A percentile compares a stretch with the other conserved stretches of the same genome.
phyloP scores from a whole-genome alignment of 2,113 vertebrate species.

The Protomyctophum bolini region DNA sequence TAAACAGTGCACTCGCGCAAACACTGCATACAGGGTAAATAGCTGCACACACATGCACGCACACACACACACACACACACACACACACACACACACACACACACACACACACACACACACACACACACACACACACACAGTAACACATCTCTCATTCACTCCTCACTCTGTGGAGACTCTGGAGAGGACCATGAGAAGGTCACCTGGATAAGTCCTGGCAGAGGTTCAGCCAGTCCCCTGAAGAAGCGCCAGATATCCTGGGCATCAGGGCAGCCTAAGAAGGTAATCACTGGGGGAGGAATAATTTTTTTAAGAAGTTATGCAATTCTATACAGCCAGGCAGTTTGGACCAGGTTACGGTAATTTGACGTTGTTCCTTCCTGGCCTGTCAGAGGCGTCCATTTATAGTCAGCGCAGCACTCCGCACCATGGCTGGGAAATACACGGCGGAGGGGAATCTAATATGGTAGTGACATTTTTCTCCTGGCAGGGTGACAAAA shows the following conservation, averaged over 20 bases:
- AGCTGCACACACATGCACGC: not conserved
- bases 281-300: not conserved
- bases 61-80: not conserved
- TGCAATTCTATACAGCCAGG: not conserved
- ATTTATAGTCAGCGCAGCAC: slow-evolving; percentile 26
- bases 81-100: not conserved
- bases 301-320: not conserved
- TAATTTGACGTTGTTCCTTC: slow-evolving; percentile 1
- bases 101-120: slow-evolving; percentile 20
- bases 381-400: slow-evolving; percentile 16
- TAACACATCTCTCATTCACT: not conserved
- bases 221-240: slow-evolving; percentile 3
- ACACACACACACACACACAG: slow-evolving; percentile 18
- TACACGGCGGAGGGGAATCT: not conserved
- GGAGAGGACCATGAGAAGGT: not conserved
- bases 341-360: not conserved
- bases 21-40: not conserved
- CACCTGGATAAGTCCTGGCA: not conserved
- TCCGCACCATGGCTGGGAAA: slow-evolving; percentile 15
- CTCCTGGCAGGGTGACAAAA: slow-evolving; percentile 17
- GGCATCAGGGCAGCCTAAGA: not conserved
- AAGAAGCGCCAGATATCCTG: not conserved
- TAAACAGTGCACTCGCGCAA: not conserved
- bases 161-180: not conserved
- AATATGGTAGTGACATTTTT: slow-evolving; percentile 22